Base-by-base conservation (phyloP, 2,888 invertebrate species). In the Elegia similella region DNA sequence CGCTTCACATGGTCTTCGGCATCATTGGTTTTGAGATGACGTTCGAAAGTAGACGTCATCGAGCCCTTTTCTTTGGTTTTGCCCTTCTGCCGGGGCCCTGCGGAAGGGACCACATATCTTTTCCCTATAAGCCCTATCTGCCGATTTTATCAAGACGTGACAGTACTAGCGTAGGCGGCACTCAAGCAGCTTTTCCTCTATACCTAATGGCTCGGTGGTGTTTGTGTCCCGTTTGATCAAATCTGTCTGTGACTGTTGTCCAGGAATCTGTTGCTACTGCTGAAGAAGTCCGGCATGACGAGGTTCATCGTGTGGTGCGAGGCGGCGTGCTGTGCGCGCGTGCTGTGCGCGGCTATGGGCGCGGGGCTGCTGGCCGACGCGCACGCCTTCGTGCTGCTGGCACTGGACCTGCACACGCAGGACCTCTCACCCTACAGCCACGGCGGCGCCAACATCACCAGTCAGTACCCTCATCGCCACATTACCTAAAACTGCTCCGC, bases 401-500 rank as follows among this genome's bases (percentile, higher is more conserved):
- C 82, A 59, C 78, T 79, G 10, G 89, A 88, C 75, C 69, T 85
- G 71, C 86, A 85, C 75, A 83, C 83, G 61, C 72, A 62, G 60
- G 56, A 62, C 53, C 80, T 88, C 30, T 67, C 66, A 38, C 64
- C 70, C 68, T 85, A 75, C 78, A 87, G 87, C 73, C 77, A 88
- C 75, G 86, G 88, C 63, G 88, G 87, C 55, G 88, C 88, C 61
- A 88, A 88, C 71, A 64, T 88, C 62, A 88, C 88, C 59, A 80
- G 83, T 82, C 23, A 58, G 65, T 52, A 3, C 7, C 34, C 23
- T 12, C 15, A 8, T 52, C 0, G 32, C 32, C 7, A 10, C 2
- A 12, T 34, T 34, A 10, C 12, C 1, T 34, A 8, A 34, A 2
- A 34, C 34, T 12, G 1, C 1, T n/a, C n/a, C n/a, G n/a, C n/a